Evolutionary conservation across 2,888 invertebrate genomes (phyloP).

Genomic region (Ectemnius cavifrons): DNA sequence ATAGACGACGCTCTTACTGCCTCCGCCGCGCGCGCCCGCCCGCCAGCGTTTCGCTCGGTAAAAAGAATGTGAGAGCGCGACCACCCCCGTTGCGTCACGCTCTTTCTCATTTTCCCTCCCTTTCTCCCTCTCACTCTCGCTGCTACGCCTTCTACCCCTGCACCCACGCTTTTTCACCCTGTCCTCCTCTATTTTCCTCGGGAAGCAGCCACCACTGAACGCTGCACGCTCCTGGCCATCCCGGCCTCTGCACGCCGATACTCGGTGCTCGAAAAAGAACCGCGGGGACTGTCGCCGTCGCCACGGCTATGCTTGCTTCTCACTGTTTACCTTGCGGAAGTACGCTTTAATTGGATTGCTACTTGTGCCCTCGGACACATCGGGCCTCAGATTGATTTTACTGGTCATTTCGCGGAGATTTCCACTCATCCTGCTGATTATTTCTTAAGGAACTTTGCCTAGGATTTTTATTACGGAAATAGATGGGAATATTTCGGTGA

Average conservation of each 20-base stretch:
- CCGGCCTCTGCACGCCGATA: constrained; percentile 53
- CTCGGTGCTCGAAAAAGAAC: constrained; percentile 49
- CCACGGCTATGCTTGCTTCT: neutral
- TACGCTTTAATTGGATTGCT: neutral
- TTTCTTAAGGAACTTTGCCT: no score
- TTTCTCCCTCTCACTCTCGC: constrained; percentile 35
- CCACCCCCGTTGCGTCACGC: constrained; percentile 44
- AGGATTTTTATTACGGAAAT: no score
- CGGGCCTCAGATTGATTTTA: neutral
- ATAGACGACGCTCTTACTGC: constrained; percentile 75
- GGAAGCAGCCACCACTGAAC: constrained; percentile 36
- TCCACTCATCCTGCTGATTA: no score
- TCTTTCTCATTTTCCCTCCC: constrained; percentile 38
- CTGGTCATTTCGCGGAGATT: neutral
- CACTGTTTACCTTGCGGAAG: neutral
- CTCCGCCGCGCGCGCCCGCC: constrained; percentile 45
- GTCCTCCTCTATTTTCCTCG: constrained; percentile 42
- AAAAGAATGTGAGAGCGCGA: constrained; percentile 70
- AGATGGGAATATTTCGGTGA: no score
- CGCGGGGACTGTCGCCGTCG: neutral
- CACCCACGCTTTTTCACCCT: constrained; percentile 32
- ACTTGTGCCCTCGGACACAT: neutral
- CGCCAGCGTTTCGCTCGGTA: constrained; percentile 67
- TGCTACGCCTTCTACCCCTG: constrained; percentile 37
- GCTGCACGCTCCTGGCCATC: constrained; percentile 53